These are phyloP conservation scores for Saguinus imperator DNA, from an alignment of 2,113 vertebrate species.

Conservation along the genomic window DNA sequence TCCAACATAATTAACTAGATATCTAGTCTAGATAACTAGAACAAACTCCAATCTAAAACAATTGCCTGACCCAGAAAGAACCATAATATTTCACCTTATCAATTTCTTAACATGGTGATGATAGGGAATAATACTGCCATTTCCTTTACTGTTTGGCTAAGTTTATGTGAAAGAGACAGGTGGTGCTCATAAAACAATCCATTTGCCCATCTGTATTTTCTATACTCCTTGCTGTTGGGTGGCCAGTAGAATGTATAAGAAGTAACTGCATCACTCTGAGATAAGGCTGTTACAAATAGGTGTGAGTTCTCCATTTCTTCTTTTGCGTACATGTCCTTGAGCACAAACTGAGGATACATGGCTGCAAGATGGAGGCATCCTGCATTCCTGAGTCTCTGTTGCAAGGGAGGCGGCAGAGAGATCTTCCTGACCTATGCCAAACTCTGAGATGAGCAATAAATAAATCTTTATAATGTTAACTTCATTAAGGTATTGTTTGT, in stretches of 20 bases:
- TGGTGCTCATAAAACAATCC: neutral
- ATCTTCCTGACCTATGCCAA: neutral
- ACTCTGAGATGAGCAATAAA: neutral
- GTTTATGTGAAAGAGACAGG: neutral
- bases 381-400: neutral
- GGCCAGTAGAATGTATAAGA: neutral
- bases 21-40: neutral
- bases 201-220: neutral
- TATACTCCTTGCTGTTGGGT: neutral
- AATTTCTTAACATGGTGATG: neutral
- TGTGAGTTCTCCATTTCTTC: neutral
- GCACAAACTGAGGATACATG: neutral
- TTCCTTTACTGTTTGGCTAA: neutral
- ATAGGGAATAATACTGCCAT: neutral
- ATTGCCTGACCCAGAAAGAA: neutral
- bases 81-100: neutral
- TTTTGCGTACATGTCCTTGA: neutral
- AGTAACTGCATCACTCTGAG: neutral
- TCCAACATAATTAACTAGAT: too few relatives aligned
- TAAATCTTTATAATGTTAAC: neutral
- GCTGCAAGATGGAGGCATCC: neutral
- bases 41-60: neutral
- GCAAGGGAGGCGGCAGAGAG: neutral
- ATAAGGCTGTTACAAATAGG: neutral
- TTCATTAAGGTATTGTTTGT: neutral